Base-by-base conservation (phyloP, 2,113 vertebrate genomes). In the Thinocorus orbignyianus region DNA sequence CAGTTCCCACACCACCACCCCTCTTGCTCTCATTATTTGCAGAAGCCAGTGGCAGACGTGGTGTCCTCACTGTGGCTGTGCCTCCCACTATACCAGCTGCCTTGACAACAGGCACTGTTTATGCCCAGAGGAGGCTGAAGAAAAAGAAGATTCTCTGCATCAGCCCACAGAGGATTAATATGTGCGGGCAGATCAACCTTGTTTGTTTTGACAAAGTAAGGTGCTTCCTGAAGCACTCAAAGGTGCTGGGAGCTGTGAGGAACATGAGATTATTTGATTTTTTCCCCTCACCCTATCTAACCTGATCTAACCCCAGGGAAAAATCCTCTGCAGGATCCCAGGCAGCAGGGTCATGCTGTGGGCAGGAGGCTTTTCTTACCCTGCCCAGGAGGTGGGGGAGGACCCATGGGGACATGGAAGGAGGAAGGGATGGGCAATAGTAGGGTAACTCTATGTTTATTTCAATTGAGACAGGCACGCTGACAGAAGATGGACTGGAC, bases 191-290 rank as follows among this genome's bases (percentile, higher is more conserved):
- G 65, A 93, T 98, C 62, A 98, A 98, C 96, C 98, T 98, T 6
- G 90, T 98, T 79, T 98, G 98, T 95, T 98, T 98, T 82, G 98
- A 98, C 96, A 98, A 98, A 96, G 98, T 98, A 96, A 48, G 95
- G 57, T 0, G 0, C 44, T n/a, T 54, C 46, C 13, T 8, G 17
- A 39, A 61, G 42, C 37, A 26, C 37, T 64, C 42, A 61, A 51
- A 57, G 41, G 19, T 76, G 61, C 57, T 69, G 49, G 37, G 69
- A 26, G 22, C 44, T 86, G 35, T 24, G 39, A 46, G 69, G 42
- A 39, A 73, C 8, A 25, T 17, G 8, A 44, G 12, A 13, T 54
- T 30, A 28, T 52, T 17, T 28, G 3, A 35, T 35, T 42, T 51
- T 12, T 37, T 22, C 4, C 11, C 22, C 22, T 16, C 7, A 39